These are phyloP conservation scores for Heterodera schachtii DNA, from an alignment of 1,140 invertebrate species.

Conservation along the genomic window DNA sequence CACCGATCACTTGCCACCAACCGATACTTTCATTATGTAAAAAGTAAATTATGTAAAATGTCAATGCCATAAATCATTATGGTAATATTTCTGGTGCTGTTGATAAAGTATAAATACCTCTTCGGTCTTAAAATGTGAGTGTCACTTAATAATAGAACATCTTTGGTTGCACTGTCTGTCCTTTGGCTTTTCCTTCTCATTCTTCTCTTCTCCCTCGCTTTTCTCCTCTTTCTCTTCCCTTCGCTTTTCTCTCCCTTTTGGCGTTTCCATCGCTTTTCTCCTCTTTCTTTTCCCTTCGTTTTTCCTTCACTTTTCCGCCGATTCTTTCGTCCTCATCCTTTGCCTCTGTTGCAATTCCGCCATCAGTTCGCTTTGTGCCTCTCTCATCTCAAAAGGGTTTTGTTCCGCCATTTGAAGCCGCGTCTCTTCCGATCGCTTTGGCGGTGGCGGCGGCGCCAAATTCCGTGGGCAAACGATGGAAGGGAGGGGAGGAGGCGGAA, in stretches of 20 bases:
- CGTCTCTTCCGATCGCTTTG: slow-evolving; percentile 56
- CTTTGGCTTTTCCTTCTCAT: no score
- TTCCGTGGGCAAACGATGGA: neutral
- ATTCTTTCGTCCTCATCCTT: slow-evolving; percentile 32
- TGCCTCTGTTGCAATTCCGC: slow-evolving; percentile 42
- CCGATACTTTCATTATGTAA: no score
- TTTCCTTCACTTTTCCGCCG: slow-evolving; percentile 1
- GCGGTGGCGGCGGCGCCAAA: slow-evolving; percentile 57
- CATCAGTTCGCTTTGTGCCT: slow-evolving; percentile 47
- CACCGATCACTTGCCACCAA: no score
- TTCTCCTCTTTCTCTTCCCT: no score
- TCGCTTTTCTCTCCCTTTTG: no score
- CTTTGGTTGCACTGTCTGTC: no score
- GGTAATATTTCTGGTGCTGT: no score
- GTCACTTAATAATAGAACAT: no score
- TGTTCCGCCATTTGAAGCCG: slow-evolving; percentile 36
- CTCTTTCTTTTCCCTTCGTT: neutral
- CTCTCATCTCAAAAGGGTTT: slow-evolving; percentile 12
- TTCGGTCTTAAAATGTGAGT: no score
- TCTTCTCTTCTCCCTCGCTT: neutral
- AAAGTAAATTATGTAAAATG: no score
- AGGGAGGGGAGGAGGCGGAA: neutral
- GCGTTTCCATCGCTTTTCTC: neutral
- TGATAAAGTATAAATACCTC: no score
- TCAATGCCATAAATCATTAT: no score